These are phyloP conservation scores for Dendroctonus valens DNA, from an alignment of 1,140 invertebrate genomes.

Conservation along the genomic window DNA sequence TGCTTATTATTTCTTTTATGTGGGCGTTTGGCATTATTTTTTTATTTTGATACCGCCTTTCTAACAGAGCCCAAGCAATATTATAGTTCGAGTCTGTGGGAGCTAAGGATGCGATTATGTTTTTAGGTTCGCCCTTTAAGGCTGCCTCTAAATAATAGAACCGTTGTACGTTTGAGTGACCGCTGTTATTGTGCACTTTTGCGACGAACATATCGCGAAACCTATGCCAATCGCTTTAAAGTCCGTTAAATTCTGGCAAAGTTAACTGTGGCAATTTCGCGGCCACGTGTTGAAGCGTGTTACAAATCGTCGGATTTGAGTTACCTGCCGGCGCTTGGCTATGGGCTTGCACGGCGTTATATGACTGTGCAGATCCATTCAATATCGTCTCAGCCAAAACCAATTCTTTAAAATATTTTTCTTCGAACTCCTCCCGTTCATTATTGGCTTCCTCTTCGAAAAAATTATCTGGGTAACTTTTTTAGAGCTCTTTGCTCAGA, in stretches of 20 bases:
- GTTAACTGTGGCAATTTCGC: conserved; percentile 1
- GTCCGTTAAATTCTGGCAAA: not conserved
- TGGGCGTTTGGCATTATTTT: too few relatives aligned
- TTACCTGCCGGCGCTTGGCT: too few relatives aligned
- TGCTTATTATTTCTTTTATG: too few relatives aligned
- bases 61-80: not conserved
- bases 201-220: conserved; percentile 1
- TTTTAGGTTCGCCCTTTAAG: not conserved
- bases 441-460: too few relatives aligned
- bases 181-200: not conserved
- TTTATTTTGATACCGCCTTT: conserved; percentile 1
- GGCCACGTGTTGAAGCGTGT: not conserved
- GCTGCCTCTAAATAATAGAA: not conserved
- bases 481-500: too few relatives aligned
- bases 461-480: too few relatives aligned
- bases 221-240: conserved; percentile 1
- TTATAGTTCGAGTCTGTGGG: conserved; percentile 1
- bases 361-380: too few relatives aligned
- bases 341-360: too few relatives aligned
- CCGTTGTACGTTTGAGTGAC: not conserved
- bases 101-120: not conserved
- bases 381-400: too few relatives aligned
- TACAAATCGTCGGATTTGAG: too few relatives aligned
- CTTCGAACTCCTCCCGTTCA: too few relatives aligned
- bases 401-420: too few relatives aligned